phyloP scores from a whole-genome alignment of 1,140 invertebrate species.

The Choristoneura fumiferana region DNA sequence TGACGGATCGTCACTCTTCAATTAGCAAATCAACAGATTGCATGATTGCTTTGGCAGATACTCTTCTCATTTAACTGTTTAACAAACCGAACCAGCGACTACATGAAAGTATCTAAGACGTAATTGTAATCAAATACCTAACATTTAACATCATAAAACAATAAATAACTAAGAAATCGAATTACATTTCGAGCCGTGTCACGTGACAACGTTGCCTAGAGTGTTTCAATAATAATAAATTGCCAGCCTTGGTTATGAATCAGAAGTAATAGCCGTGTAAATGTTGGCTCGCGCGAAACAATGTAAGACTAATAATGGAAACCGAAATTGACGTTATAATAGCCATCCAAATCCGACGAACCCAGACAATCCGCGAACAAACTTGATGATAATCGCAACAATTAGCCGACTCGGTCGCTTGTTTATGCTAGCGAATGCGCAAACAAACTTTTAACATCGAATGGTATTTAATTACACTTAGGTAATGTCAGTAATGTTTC shows the following conservation, averaged over 20 bases:
- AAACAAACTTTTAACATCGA: background rate
- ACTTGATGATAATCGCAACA: background rate
- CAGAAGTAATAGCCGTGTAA: slow-evolving; percentile 13
- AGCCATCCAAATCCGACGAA: slow-evolving; percentile 6
- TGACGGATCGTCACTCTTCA: too few relatives aligned
- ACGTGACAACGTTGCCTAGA: too few relatives aligned
- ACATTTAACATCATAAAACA: too few relatives aligned
- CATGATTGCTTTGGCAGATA: too few relatives aligned
- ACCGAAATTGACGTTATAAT: slow-evolving; percentile 1
- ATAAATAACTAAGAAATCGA: too few relatives aligned
- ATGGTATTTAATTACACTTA: slow-evolving; percentile 17
- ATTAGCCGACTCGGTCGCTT: background rate
- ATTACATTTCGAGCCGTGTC: too few relatives aligned
- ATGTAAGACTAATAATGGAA: slow-evolving; percentile 12
- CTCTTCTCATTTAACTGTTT: too few relatives aligned
- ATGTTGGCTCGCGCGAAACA: background rate
- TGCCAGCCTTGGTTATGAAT: slow-evolving; percentile 13
- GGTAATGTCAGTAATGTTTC: background rate
- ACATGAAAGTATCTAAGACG: too few relatives aligned
- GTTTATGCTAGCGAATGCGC: slow-evolving; percentile 8
- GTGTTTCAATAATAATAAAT: background rate
- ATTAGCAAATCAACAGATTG: too few relatives aligned
- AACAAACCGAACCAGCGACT: too few relatives aligned
- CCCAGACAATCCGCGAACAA: background rate
- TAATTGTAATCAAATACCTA: too few relatives aligned